Conservation (phyloP, 2,888 invertebrate genomes). For the Bhutanitis thaidina region DNA sequence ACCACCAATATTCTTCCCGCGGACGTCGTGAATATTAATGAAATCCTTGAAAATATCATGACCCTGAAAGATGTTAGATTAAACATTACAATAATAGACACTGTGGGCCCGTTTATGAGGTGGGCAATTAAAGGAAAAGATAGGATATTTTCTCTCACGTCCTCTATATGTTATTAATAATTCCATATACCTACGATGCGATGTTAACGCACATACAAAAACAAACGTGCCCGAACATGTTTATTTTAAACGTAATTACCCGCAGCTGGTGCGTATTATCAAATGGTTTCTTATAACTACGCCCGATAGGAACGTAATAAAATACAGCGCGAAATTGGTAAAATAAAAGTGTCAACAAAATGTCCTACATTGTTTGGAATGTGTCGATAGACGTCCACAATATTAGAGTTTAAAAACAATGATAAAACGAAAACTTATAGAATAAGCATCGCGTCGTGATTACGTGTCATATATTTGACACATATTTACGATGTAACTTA, state of each 20-base stretch:
- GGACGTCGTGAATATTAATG: no score
- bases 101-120: no score
- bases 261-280: constrained; percentile 20
- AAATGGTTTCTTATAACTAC: not conserved
- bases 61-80: no score
- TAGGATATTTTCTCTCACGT: no score
- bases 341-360: constrained; percentile 9
- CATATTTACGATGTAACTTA: no score
- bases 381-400: not conserved
- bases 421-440: not conserved
- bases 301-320: not conserved
- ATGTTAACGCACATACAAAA: not conserved
- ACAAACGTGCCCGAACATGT: constrained; percentile 14
- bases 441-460: not conserved
- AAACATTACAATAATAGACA: no score
- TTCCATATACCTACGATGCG: no score
- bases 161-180: no score
- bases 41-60: no score
- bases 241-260: constrained; percentile 24
- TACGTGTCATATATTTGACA: no score
- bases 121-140: no score
- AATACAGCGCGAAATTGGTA: not conserved
- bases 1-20: no score
- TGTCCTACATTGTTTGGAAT: not conserved
- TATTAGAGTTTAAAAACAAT: not conserved